Evolutionary conservation across 2,797 vertebrate genomes (phyloP).

Genomic region (Mormyrops attenuatus): DNA sequence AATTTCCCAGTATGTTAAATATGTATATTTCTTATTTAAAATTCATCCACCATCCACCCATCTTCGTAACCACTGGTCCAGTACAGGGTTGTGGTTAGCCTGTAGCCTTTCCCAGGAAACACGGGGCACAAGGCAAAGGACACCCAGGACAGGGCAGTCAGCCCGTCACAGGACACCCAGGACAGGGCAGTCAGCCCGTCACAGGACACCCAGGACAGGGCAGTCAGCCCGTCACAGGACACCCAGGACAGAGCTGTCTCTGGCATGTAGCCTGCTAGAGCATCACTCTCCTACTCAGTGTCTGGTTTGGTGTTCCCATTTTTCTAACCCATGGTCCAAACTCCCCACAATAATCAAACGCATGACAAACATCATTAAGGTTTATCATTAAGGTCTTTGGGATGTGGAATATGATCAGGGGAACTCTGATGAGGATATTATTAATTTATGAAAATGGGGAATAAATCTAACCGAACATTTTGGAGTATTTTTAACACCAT

Average conservation of each 20-base stretch:
- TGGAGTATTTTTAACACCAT: not conserved
- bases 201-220: too few species aligned
- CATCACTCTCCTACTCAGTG: not conserved
- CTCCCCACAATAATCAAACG: not conserved
- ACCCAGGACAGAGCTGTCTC: not conserved
- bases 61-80: not conserved
- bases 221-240: too few species aligned
- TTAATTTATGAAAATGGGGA: not conserved
- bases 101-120: too few species aligned
- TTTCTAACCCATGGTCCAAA: not conserved
- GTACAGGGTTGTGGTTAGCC: not conserved
- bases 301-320: not conserved
- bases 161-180: too few species aligned
- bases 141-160: too few species aligned
- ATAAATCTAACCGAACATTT: not conserved
- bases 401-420: too few species aligned
- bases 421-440: too few species aligned
- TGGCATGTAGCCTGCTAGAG: not conserved
- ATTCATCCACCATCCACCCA: too few species aligned
- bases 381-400: not conserved
- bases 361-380: not conserved
- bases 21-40: too few species aligned
- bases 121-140: too few species aligned
- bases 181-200: too few species aligned
- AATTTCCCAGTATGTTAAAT: too few species aligned